Evolutionary conservation across 2,113 vertebrate genomes (phyloP).

Genomic region (Notothenia coriiceps): DNA sequence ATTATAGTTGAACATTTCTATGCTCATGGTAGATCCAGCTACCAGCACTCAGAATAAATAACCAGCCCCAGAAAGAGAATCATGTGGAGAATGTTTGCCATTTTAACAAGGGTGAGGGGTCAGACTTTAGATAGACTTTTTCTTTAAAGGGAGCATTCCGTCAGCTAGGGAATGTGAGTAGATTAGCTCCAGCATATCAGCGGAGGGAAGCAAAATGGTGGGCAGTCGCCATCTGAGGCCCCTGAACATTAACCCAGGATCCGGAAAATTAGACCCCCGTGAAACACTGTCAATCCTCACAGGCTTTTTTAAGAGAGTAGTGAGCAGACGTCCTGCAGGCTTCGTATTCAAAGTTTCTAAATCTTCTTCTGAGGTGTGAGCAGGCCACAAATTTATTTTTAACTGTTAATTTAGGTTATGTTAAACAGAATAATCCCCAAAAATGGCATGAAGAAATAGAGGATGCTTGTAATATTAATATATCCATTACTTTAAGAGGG

Average conservation of each 20-base stretch:
- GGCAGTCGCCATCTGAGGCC: conserved; percentile 63
- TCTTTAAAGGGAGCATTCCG: conserved; percentile 81
- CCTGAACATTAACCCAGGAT: conserved; percentile 77
- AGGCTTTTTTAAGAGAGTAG: conserved; percentile 68
- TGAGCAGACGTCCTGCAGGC: conserved; percentile 29
- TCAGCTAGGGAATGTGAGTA: conserved; percentile 79
- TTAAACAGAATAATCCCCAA: conserved; percentile 61
- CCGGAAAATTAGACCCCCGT: conserved; percentile 74
- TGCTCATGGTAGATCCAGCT: conserved; percentile 72
- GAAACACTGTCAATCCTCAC: conserved; percentile 63
- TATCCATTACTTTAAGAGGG: conserved; percentile 39
- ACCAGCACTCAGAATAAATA: conserved; percentile 62
- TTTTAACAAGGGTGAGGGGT: conserved; percentile 80
- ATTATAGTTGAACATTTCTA: conserved; percentile 67
- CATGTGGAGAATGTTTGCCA: conserved; percentile 73
- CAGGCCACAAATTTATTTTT: conserved; percentile 59
- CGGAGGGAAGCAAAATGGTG: conserved; percentile 57
- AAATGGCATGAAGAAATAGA: conserved; percentile 30
- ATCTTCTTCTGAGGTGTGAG: conserved; percentile 58
- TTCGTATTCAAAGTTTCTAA: conserved; percentile 62
- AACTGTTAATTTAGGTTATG: conserved; percentile 69
- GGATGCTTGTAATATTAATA: conserved; percentile 52
- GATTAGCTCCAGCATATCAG: conserved; percentile 79
- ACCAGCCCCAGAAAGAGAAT: conserved; percentile 68
- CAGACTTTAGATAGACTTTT: conserved; percentile 83